Evolutionary conservation across 1,140 invertebrate genomes (phyloP), one percentile per base, ranked within the genome.

Genomic region (Papilio glaucus): DNA sequence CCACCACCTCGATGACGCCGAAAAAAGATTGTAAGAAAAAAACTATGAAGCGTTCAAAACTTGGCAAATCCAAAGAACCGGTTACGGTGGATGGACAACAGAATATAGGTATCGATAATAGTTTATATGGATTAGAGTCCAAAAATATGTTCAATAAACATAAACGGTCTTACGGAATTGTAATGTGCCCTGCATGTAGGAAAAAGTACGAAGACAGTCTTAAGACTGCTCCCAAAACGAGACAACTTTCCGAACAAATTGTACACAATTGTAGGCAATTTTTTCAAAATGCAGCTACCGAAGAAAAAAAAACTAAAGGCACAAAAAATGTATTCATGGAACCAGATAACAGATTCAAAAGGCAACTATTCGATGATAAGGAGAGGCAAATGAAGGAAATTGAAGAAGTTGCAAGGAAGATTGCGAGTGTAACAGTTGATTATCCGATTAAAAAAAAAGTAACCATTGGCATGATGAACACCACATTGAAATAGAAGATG

Each of bases 221-320:
- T 63, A 62, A 60, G 37, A 12, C 67, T 0, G 7, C 38, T 13
- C 37, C 24, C 7, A 39, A 71, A 21, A 70, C 68, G 7, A 61
- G 41, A 68, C 42, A 77, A 45, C 24, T 33, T n/a, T 18, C 72
- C 2, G 53, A 67, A 13, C 61, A 53, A 12, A 63, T 75, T 9
- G 21, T 78, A 13, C 79, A 81, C 38, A 81, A 81, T 18, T 78
- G 79, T 29, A 76, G 79, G 41, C 74, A 81, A 38, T 81, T 38
- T 70, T 81, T 65, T 57, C 73, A 75, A 61, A 71, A 73, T 18
- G 15, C 33, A 6, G 18, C 18, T 12, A 37, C 18, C 18, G 33
- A 21, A 10, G 33, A 12, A 37, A 37, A 39, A 18, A 39, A 39
- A 12, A 65, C 45, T 3, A 18, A 39, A 21, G 15, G 15, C 2